Evolutionary conservation across 2,113 vertebrate species (phyloP), one percentile per base, ranked within the genome.

Genomic region (Rhinolophus ferrumequinum): DNA sequence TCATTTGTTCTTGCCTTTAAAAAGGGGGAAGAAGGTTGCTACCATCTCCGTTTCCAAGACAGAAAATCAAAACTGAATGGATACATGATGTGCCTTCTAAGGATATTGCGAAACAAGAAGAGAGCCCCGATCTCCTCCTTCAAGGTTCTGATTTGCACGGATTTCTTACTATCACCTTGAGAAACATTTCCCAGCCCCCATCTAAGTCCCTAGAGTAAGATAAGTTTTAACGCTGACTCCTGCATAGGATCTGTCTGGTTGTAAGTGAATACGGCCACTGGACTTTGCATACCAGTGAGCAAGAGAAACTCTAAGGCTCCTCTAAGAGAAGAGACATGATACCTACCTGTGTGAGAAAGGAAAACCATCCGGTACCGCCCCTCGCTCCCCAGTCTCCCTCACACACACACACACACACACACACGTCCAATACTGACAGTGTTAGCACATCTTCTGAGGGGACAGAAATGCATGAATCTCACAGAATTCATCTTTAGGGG

Each of bases 401-500:
- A 19, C 72, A 50, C 47, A 50, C 47, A 12, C 22, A 26, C 58
- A 50, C 47, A 50, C 33, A 19, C 72, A 50, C 47, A 50, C 26
- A 91, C 6, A 94, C 26, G 30, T 16, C 90, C 76, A 28, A 19
- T 44, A 62, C 6, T 26, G 62, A 47, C 19, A 54, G 62, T 56
- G 21, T 41, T 85, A 54, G 19, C 41, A n/a, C 30, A 44, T 67
- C 52, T 91, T 94, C 54, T 83, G 62, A 90, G 60, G 35, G 93
- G 75, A 75, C 38, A 83, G 56, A 93, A 60, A 83, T 70, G 44
- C 83, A 7, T 80, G 80, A 91, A 96, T 15, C 92, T 35, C 95
- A 96, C 72, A 2, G 0, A 98, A 80, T 24, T 90, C 35, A 2
- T 91, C 52, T 89, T 81, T 56, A 83, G 26, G 11, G 76, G 87